These are phyloP conservation scores for Eubasilissa regina DNA, from an alignment of 1,140 invertebrate genomes.

Conservation along the genomic window DNA sequence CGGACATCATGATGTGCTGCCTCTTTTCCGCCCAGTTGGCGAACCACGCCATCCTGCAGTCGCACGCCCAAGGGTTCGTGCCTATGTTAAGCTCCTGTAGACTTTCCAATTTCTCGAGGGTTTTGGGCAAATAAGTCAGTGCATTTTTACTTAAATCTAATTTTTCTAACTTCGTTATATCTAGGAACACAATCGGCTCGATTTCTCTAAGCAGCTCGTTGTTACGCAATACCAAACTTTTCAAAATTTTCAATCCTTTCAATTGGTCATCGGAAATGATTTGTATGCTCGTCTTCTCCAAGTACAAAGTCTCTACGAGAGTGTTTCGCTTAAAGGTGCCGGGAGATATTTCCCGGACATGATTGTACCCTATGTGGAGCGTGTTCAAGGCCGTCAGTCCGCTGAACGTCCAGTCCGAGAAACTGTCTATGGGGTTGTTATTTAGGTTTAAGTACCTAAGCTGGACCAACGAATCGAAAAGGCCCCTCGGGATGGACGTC, in stretches of 20 bases:
- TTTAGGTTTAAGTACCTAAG: slow-evolving; percentile 79
- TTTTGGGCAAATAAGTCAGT: slow-evolving; percentile 80
- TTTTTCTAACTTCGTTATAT: slow-evolving; percentile 74
- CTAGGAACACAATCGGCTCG: slow-evolving; percentile 75
- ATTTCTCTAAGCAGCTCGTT: slow-evolving; percentile 76
- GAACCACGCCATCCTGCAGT: slow-evolving; percentile 93
- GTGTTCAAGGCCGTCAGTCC: slow-evolving; percentile 72
- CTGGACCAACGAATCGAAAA: slow-evolving; percentile 78
- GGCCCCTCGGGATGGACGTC: slow-evolving; percentile 73
- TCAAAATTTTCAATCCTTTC: slow-evolving; percentile 74
- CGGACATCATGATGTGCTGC: slow-evolving; percentile 69
- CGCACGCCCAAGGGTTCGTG: slow-evolving; percentile 88
- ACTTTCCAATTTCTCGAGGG: slow-evolving; percentile 76
- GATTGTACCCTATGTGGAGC: slow-evolving; percentile 76
- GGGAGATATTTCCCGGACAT: slow-evolving; percentile 71
- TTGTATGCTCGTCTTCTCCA: slow-evolving; percentile 76
- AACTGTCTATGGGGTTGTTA: slow-evolving; percentile 76
- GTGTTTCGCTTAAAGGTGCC: slow-evolving; percentile 75
- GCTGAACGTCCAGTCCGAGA: slow-evolving; percentile 75
- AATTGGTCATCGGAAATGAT: slow-evolving; percentile 73
- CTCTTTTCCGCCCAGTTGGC: slow-evolving; percentile 75
- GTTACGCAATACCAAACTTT: slow-evolving; percentile 74
- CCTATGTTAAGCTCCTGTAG: slow-evolving; percentile 79
- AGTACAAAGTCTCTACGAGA: slow-evolving; percentile 71
- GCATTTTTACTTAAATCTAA: slow-evolving; percentile 84